phyloP scores from a whole-genome alignment of 2,888 invertebrate species.

The Eurytoma californica region DNA sequence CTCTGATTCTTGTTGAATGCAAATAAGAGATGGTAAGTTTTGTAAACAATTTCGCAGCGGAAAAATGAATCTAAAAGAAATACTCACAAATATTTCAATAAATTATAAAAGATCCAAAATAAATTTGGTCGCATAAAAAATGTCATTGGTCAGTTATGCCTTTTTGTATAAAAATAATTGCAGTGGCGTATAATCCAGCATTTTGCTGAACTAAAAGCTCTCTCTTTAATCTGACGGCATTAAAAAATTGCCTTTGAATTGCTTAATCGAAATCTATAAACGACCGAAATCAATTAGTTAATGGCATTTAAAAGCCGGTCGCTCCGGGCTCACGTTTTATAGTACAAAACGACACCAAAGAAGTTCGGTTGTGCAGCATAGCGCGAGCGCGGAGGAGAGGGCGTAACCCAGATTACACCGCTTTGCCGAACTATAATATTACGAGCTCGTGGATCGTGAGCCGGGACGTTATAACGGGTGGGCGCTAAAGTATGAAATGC shows the following conservation, averaged over 20 bases:
- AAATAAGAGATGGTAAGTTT: too few relatives aligned
- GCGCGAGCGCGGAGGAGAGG: slow-evolving; percentile 62
- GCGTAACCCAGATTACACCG: slow-evolving; percentile 67
- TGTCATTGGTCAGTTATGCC: too few relatives aligned
- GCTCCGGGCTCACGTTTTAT: not conserved
- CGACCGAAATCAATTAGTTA: not conserved
- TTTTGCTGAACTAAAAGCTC: too few relatives aligned
- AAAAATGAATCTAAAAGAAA: too few relatives aligned
- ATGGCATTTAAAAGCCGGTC: not conserved
- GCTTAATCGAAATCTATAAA: not conserved
- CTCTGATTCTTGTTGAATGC: too few relatives aligned
- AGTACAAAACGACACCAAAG: not conserved
- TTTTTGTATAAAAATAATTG: too few relatives aligned
- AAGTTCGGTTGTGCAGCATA: slow-evolving; percentile 39
- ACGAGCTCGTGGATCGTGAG: not conserved
- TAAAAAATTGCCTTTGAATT: not conserved
- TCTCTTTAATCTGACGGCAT: not conserved
- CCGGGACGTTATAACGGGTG: slow-evolving; percentile 28
- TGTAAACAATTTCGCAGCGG: too few relatives aligned
- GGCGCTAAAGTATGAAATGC: slow-evolving; percentile 24
- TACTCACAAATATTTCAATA: too few relatives aligned
- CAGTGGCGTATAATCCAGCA: too few relatives aligned
- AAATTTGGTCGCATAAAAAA: too few relatives aligned
- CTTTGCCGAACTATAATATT: slow-evolving; percentile 66
- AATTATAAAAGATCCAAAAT: too few relatives aligned